These are phyloP conservation scores for Sturmia bella DNA, from an alignment of 2,888 invertebrate genomes.

Conservation along the genomic window DNA sequence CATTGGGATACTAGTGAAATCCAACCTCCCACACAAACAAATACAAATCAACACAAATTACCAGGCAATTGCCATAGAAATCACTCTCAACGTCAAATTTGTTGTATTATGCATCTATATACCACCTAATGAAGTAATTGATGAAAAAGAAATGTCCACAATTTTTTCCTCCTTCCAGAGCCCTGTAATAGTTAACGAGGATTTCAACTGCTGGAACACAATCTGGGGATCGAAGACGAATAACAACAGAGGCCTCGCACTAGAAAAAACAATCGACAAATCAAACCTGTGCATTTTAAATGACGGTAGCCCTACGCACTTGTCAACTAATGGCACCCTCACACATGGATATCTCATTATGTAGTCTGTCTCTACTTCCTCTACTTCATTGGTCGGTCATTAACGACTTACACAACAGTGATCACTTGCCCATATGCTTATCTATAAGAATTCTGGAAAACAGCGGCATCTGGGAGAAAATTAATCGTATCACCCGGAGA, in stretches of 20 bases:
- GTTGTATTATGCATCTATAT: background rate
- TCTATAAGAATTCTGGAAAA: background rate
- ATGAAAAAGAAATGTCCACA: background rate
- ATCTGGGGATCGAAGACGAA: conserved; percentile 3
- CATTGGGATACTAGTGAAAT: background rate
- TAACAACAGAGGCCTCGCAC: background rate
- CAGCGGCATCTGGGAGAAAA: conserved; percentile 30
- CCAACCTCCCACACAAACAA: conserved; percentile 7
- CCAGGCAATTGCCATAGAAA: background rate
- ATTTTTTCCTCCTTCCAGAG: conserved; percentile 3
- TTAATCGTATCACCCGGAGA: conserved; percentile 12
- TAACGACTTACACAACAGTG: conserved; percentile 5
- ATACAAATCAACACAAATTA: background rate
- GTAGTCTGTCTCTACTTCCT: background rate
- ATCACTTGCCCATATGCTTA: conserved; percentile 5
- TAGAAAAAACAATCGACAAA: background rate
- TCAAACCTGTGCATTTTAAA: conserved; percentile 7
- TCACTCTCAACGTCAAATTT: background rate
- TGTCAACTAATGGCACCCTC: conserved; percentile 13
- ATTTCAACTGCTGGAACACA: conserved; percentile 24
- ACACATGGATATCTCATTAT: conserved; percentile 29
- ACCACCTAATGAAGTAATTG: conserved; percentile 1
- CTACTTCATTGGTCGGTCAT: background rate
- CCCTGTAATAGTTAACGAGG: conserved; percentile 1
- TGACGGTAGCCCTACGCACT: conserved; percentile 5